Evolutionary conservation across 2,797 vertebrate species (phyloP), one percentile per base, ranked within the genome.

Genomic region (Morelia viridis): DNA sequence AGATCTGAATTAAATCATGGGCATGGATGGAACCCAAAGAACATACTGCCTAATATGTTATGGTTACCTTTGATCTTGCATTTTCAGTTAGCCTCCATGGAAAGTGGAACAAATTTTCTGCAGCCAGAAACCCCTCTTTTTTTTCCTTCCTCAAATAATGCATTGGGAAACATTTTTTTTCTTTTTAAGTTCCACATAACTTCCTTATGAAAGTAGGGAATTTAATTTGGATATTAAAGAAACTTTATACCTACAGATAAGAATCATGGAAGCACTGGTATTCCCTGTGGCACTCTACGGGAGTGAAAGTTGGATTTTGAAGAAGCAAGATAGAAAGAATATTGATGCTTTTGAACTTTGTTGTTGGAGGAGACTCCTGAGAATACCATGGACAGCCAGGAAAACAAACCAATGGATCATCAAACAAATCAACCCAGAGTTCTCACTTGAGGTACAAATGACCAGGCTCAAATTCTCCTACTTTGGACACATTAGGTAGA

Each of bases 71-170:
- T 3, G 3, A 41, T 22, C 4, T 76, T 35, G 7, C 35, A 41
- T 41, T 19, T 46, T 60, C 58, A 60, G 58, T 60, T 76, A 10
- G 19, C 41, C 35, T 41, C 15, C 71, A 76, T 8, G 19, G 8
- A 76, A 76, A 41, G 71, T 35, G 41, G 88, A 95, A 93, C 92
- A 96, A 89, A 85, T 94, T 92, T 94, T 90, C 84, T 92, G 83
- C 9, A 8, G 93, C 94, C 68, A 76, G 9, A 95, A 91, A 53
- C 58, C 83, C 76, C 92, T 94, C 94, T 94, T 85, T 94, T 91
- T 90, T 90, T 17, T 84, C 93, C 91, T 85, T 76, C 93, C 76
- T 90, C 71, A 58, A 95, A 92, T 88, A 85, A 28, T 60, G 80
- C 12, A 28, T 11, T 62, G 19, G 35, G 41, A 86, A 35, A n/a